These are phyloP conservation scores for Chaetura pelagica DNA, from an alignment of 2,113 vertebrate species.

Conservation along the genomic window DNA sequence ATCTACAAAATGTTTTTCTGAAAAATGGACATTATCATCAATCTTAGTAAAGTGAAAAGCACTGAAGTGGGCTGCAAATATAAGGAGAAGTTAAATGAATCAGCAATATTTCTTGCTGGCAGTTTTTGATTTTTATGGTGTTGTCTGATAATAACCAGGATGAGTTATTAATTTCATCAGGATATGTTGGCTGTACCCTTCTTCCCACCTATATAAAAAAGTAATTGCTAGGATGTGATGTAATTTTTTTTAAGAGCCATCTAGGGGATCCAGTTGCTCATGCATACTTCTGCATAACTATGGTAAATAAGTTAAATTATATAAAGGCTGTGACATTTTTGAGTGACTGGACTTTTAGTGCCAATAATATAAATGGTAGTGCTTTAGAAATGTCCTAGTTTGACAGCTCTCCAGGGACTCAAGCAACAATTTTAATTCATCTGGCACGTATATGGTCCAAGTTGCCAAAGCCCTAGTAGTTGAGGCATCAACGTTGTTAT, in stretches of 20 bases:
- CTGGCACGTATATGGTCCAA: not conserved
- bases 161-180: constrained; percentile 6
- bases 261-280: not conserved
- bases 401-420: not conserved
- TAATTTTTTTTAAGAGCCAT: not conserved
- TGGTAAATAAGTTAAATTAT: not conserved
- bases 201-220: not conserved
- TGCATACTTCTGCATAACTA: not conserved
- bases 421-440: not conserved
- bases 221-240: not conserved
- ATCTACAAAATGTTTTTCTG: constrained; percentile 40
- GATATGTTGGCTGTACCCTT: constrained; percentile 12
- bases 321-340: not conserved
- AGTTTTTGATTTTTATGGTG: constrained; percentile 15
- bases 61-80: constrained; percentile 19
- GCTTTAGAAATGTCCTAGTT: not conserved
- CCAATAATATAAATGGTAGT: not conserved
- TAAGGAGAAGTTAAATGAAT: not conserved
- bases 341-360: not conserved
- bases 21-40: not conserved
- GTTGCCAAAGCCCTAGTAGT: not conserved
- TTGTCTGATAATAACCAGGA: not conserved
- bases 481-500: not conserved
- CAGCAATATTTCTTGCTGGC: not conserved
- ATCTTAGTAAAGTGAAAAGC: constrained; percentile 25